Evolutionary conservation across 2,888 invertebrate species (phyloP), one percentile per base, ranked within the genome.

Genomic region (Torymus aiolomorphi): DNA sequence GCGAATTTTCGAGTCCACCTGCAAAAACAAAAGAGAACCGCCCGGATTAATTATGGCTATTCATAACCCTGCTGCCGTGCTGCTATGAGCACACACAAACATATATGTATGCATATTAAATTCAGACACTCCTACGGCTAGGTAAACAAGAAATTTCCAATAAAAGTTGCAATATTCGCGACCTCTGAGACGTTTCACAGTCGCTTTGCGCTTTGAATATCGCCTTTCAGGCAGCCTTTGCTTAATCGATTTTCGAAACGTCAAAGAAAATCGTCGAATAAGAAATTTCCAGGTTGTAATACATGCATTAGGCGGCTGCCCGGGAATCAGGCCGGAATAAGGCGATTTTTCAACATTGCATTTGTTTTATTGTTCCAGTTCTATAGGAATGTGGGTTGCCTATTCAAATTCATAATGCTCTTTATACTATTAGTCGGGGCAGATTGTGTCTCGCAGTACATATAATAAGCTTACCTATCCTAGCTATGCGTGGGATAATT

Each of bases 1-100:
- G 86, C 85, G 84, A 86, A 84, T 85, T 87, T 86, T 83, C 83
- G 80, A 82, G 84, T 87, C 83, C 85, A 83, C 85, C 87, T 88
- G 86, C 13, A 85, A 85, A 18, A 66, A 81, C 54, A 81, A 76
- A 74, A 57, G 52, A 71, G 57, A 31, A 16, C 12, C 5, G 16
- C 16, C 11, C 14, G 49, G 5, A 63, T 78, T 66, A 78, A 72
- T 72, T 66, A 61, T 51, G 8, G 1, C 31, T 31, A 31, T 31
- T 31, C 31, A 31, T 31, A 31, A 31, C 31, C 31, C 0, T 8
- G 31, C 8, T 31, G 8, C 31, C 31, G 31, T 31, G 31, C 31
- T 31, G 4, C 31, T 31, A 31, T 31, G 24, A 24, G 3, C 2
- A 24, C 24, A 24, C 24, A 31, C 31, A 31, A 1, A 31, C 2